These are phyloP conservation scores for Trichogramma dendrolimi DNA, from an alignment of 2,888 invertebrate species.

Conservation along the genomic window DNA sequence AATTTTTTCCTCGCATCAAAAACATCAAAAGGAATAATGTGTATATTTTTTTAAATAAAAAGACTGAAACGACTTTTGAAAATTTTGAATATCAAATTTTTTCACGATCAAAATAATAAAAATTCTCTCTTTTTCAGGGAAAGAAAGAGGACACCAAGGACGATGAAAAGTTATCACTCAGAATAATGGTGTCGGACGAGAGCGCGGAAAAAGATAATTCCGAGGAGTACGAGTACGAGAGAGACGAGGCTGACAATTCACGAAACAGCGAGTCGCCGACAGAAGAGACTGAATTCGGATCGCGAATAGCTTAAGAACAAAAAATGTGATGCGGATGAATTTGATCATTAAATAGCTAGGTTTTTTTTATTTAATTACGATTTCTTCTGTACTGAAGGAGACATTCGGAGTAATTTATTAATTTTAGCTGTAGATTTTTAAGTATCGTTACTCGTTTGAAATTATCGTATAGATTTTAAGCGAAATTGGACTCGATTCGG, in stretches of 20 bases:
- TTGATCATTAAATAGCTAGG: slow-evolving; percentile 10
- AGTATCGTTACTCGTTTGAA: too few relatives aligned
- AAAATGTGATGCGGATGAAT: slow-evolving; percentile 20
- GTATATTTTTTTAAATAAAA: slow-evolving; percentile 1
- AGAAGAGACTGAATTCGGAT: slow-evolving; percentile 37
- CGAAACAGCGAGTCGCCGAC: slow-evolving; percentile 3
- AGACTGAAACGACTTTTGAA: not conserved
- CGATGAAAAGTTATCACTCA: slow-evolving; percentile 47
- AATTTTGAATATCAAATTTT: not conserved
- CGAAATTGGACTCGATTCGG: too few relatives aligned
- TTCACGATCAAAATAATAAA: not conserved
- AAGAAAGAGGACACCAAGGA: slow-evolving; percentile 17
- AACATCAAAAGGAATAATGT: too few relatives aligned
- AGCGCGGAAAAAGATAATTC: slow-evolving; percentile 28
- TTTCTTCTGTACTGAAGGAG: slow-evolving; percentile 9
- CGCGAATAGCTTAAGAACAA: slow-evolving; percentile 37
- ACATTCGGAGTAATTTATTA: not conserved
- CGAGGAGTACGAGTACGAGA: slow-evolving; percentile 41
- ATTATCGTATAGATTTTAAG: too few relatives aligned
- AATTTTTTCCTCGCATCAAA: too few relatives aligned
- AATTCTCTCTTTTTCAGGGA: slow-evolving; percentile 19
- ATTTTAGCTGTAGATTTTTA: not conserved
- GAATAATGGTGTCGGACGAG: slow-evolving; percentile 50
- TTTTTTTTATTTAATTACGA: slow-evolving; percentile 31
- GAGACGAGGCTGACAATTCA: slow-evolving; percentile 32